These are phyloP conservation scores for Hanleya hanleyi DNA, from an alignment of 2,888 invertebrate species.

Conservation along the genomic window DNA sequence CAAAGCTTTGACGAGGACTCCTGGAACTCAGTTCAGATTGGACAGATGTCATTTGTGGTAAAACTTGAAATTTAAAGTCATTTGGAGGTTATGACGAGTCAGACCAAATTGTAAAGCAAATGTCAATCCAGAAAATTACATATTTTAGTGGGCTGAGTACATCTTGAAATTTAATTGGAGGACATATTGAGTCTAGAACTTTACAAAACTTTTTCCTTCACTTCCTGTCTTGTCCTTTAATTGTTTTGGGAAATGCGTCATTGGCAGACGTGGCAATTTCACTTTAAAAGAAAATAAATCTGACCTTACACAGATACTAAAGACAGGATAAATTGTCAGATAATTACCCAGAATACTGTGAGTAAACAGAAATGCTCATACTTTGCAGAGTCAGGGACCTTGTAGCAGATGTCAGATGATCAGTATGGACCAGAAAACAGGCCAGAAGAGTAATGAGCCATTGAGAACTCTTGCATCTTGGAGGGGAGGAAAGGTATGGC, in stretches of 20 bases:
- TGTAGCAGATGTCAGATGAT: constrained; percentile 97
- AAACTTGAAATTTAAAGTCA: constrained; percentile 10
- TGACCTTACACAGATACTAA: background rate
- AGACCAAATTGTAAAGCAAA: too few relatives aligned
- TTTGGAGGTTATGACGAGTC: too few relatives aligned
- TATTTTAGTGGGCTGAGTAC: too few relatives aligned
- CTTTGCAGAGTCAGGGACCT: constrained; percentile 82
- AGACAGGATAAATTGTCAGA: too few relatives aligned
- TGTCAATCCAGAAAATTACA: too few relatives aligned
- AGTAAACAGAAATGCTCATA: too few relatives aligned
- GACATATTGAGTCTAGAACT: background rate
- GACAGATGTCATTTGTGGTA: constrained; percentile 74
- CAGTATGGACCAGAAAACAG: constrained; percentile 91
- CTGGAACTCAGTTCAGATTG: constrained; percentile 76
- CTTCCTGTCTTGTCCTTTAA: too few relatives aligned
- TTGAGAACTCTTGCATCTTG: constrained; percentile 62
- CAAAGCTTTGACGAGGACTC: constrained; percentile 85
- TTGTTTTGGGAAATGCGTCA: too few relatives aligned
- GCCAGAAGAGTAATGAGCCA: constrained; percentile 77
- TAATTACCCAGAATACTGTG: too few relatives aligned
- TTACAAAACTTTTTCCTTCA: background rate
- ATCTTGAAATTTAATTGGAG: too few relatives aligned
- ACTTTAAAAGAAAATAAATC: background rate
- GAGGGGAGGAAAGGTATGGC: constrained; percentile 59
- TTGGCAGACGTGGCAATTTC: background rate